A percentile compares a stretch with the other conserved stretches of the same genome.
These are phyloP conservation scores for Xestoiulus laeticollis DNA, from an alignment of 2,888 invertebrate species.

Conservation along the genomic window DNA sequence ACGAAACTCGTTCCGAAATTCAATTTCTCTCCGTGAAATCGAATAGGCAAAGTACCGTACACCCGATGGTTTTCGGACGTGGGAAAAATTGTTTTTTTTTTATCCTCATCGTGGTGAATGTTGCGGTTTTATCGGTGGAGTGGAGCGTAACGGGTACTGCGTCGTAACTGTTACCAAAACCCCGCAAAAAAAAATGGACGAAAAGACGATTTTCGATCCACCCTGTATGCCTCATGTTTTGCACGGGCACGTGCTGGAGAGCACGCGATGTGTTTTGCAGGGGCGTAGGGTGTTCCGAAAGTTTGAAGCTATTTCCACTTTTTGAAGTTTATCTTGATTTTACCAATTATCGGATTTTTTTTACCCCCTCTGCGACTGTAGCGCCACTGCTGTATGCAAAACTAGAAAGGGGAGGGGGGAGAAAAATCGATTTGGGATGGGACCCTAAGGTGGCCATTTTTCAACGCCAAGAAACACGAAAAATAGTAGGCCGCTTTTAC, in stretches of 20 bases:
- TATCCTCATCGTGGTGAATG: neutral
- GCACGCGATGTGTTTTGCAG: too few species aligned
- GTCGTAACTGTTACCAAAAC: neutral
- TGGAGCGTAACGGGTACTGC: neutral
- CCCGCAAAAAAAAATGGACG: neutral
- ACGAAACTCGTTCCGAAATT: constrained; percentile 16
- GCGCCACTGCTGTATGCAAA: neutral
- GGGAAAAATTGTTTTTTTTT: neutral
- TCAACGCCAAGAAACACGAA: neutral
- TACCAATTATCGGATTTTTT: neutral
- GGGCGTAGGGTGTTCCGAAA: neutral
- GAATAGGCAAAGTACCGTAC: neutral
- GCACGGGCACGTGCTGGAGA: neutral
- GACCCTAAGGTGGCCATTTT: neutral
- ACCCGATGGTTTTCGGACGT: neutral
- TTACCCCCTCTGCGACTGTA: neutral
- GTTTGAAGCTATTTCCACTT: neutral
- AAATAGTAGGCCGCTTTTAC: neutral
- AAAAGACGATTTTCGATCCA: neutral
- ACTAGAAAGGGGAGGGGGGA: neutral
- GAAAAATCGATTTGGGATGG: neutral
- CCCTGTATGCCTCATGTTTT: neutral
- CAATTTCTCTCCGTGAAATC: constrained; percentile 19
- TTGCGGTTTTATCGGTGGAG: neutral
- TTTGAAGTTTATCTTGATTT: too few species aligned